Conservation (phyloP, 1,140 invertebrate genomes). For the Drosophila lacertosa region DNA sequence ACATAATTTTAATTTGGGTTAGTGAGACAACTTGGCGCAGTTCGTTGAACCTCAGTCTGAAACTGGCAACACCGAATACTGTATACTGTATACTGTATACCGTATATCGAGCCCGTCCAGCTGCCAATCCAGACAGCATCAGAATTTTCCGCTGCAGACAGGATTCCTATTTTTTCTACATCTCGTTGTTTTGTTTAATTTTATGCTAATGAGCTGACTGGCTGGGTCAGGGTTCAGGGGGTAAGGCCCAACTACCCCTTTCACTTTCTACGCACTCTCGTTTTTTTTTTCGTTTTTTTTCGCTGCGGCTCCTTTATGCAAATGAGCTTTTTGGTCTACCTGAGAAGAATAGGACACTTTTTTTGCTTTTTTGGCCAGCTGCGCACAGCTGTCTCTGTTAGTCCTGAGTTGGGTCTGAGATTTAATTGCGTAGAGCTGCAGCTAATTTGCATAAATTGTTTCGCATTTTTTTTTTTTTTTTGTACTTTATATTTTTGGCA, state of each 20-base stretch:
- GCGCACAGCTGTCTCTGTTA: slow-evolving; percentile 26
- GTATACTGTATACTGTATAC: too few species aligned
- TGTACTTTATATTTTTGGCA: too few species aligned
- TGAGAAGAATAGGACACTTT: slow-evolving; percentile 29
- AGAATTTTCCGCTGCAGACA: slow-evolving; percentile 52
- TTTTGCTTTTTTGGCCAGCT: slow-evolving; percentile 25
- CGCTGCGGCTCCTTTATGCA: slow-evolving; percentile 77
- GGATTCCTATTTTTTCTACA: slow-evolving; percentile 10
- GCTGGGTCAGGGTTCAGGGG: slow-evolving; percentile 32
- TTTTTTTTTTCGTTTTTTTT: slow-evolving; percentile 50
- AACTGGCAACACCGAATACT: slow-evolving; percentile 11
- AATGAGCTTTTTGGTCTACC: slow-evolving; percentile 74
- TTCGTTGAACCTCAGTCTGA: slow-evolving; percentile 81
- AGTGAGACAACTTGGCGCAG: slow-evolving; percentile 76
- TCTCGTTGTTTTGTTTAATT: slow-evolving; percentile 46
- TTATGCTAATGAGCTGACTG: slow-evolving; percentile 75
- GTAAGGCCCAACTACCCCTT: slow-evolving; percentile 56
- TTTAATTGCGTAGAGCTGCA: slow-evolving; percentile 64
- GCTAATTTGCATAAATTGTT: slow-evolving; percentile 74
- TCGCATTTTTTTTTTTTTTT: slow-evolving; percentile 40
- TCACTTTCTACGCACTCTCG: slow-evolving; percentile 57
- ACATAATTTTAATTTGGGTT: slow-evolving; percentile 84
- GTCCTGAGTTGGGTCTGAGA: slow-evolving; percentile 46
- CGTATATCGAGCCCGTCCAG: slow-evolving; percentile 36
- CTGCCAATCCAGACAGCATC: slow-evolving; percentile 69